Evolutionary conservation across 2,888 invertebrate species (phyloP).

Genomic region (Drosophila histrio): DNA sequence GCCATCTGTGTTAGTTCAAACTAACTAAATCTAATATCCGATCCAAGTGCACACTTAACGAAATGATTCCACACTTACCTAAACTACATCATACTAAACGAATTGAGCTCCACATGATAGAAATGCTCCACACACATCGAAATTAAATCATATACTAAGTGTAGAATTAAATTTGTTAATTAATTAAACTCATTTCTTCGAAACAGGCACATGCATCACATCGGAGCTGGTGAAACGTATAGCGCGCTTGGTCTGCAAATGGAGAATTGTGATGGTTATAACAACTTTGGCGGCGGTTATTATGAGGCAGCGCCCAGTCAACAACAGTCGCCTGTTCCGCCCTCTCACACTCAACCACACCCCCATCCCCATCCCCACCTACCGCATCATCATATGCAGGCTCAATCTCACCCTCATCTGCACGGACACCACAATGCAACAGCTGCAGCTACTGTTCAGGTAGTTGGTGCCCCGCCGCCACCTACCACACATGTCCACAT

Average conservation of each 20-base stretch:
- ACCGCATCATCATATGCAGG: conserved; percentile 85
- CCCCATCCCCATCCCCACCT: conserved; percentile 86
- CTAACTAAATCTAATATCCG: background rate
- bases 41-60: background rate
- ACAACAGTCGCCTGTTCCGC: conserved; percentile 82
- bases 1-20: background rate
- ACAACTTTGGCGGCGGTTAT: conserved; percentile 71
- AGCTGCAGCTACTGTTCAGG: conserved; percentile 41
- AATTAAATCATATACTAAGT: background rate
- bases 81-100: background rate
- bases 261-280: conserved; percentile 82
- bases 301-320: conserved; percentile 75
- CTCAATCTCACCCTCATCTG: conserved; percentile 83
- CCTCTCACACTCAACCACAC: conserved; percentile 86
- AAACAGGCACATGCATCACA: conserved; percentile 64
- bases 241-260: conserved; percentile 81
- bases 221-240: conserved; percentile 70
- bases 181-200: background rate
- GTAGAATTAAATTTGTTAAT: background rate
- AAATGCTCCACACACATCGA: conserved; percentile 5
- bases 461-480: conserved; percentile 77
- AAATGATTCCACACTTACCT: background rate
- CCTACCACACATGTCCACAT: conserved; percentile 77
- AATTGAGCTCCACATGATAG: too few species aligned
- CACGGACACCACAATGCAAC: conserved; percentile 65